Conservation (phyloP, 2,888 invertebrate species). For the Mythimna albipuncta region DNA sequence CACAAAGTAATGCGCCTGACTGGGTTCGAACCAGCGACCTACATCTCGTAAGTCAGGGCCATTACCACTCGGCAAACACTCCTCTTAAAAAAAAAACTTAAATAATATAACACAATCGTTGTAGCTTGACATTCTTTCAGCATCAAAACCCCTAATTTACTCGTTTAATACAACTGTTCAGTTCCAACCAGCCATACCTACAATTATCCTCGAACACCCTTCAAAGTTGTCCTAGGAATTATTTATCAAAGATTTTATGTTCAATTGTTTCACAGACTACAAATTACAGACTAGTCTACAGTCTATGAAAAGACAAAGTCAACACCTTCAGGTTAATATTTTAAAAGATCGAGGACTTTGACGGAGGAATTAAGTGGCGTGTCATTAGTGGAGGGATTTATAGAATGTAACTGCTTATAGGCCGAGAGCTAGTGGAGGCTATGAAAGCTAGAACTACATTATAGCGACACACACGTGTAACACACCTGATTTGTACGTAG, state of each 20-base stretch:
- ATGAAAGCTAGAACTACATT: too few species aligned
- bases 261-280: slow-evolving; percentile 2
- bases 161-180: neutral
- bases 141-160: neutral
- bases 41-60: too few species aligned
- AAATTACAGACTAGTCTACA: slow-evolving; percentile 38
- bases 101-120: too few species aligned
- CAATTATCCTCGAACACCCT: neutral
- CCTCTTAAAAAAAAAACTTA: too few species aligned
- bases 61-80: too few species aligned
- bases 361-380: neutral
- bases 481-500: too few species aligned
- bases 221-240: slow-evolving; percentile 17
- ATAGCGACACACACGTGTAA: too few species aligned
- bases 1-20: too few species aligned
- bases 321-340: slow-evolving; percentile 28
- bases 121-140: too few species aligned
- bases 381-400: slow-evolving; percentile 13
- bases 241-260: slow-evolving; percentile 30
- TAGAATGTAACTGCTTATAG: slow-evolving; percentile 24
- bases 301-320: slow-evolving; percentile 21
- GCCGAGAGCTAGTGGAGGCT: slow-evolving; percentile 4
- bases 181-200: neutral
- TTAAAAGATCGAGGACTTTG: slow-evolving; percentile 3
- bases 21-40: too few species aligned